A percentile compares a stretch with the other conserved stretches of the same genome.
Conservation (phyloP, 2,888 invertebrate genomes). For the Spicauda simplicius region DNA sequence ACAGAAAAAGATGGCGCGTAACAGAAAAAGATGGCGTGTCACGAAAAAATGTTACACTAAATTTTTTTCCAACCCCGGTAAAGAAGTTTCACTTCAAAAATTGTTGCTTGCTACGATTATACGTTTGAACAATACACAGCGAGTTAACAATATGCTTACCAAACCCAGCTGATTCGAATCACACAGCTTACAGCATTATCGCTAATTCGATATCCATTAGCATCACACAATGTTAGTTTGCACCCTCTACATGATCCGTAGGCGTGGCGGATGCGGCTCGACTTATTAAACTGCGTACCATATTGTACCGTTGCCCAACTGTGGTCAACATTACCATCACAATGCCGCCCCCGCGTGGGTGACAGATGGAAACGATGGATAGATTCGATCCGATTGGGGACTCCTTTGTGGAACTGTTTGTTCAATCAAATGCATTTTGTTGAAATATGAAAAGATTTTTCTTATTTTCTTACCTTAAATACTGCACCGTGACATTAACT, state of each 20-base stretch:
- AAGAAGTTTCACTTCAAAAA: no score
- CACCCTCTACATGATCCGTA: constrained; percentile 38
- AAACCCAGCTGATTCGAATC: neutral
- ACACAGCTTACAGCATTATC: constrained; percentile 16
- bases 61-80: no score
- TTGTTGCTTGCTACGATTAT: no score
- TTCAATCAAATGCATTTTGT: constrained; percentile 17
- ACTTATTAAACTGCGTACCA: constrained; percentile 32
- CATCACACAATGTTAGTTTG: constrained; percentile 4
- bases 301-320: constrained; percentile 40
- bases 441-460: neutral
- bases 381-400: constrained; percentile 17
- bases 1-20: no score
- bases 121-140: no score
- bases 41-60: no score
- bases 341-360: constrained; percentile 43
- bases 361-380: constrained; percentile 40
- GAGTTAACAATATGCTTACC: neutral
- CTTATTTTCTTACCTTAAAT: no score
- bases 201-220: constrained; percentile 29
- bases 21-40: no score
- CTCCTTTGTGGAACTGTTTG: constrained; percentile 15
- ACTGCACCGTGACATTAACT: no score
- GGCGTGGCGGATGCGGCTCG: constrained; percentile 52
- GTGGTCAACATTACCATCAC: constrained; percentile 53